These are phyloP conservation scores for Melieria omissa DNA, from an alignment of 2,888 invertebrate species.

Conservation along the genomic window DNA sequence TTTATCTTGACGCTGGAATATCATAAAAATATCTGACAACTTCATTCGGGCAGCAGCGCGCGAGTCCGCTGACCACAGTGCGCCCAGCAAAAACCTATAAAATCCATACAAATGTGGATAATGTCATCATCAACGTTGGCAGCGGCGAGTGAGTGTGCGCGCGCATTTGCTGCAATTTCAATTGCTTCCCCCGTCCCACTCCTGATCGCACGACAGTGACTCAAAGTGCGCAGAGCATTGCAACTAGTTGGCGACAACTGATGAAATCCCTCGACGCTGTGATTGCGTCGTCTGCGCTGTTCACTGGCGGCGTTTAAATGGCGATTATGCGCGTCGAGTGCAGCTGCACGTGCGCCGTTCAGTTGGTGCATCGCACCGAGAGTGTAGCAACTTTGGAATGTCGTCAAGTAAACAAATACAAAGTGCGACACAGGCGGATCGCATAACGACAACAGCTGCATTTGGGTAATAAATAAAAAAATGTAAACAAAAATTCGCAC, in stretches of 20 bases:
- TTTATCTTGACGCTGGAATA: slow-evolving; percentile 41
- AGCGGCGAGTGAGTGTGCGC: background rate
- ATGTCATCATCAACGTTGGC: slow-evolving; percentile 17
- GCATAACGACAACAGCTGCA: background rate
- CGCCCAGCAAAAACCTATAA: slow-evolving; percentile 12
- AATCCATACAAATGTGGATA: slow-evolving; percentile 29
- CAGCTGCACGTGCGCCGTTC: background rate
- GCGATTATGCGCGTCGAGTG: background rate
- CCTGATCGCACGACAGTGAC: slow-evolving; percentile 1
- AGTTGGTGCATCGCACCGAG: no score
- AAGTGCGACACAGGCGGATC: background rate
- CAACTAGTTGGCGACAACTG: background rate
- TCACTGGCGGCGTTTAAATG: background rate
- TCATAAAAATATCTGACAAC: slow-evolving; percentile 43
- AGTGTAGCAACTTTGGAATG: no score
- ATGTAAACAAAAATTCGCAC: no score
- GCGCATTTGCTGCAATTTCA: background rate
- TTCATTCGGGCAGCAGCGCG: slow-evolving; percentile 29
- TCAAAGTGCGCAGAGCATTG: background rate
- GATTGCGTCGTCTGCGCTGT: background rate
- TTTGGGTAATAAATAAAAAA: background rate
- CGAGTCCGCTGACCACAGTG: background rate
- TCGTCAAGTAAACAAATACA: no score
- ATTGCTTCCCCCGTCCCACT: background rate
- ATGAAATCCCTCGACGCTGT: background rate